Base-by-base conservation (phyloP, 2,797 vertebrate genomes). In the Erethizon dorsatum region DNA sequence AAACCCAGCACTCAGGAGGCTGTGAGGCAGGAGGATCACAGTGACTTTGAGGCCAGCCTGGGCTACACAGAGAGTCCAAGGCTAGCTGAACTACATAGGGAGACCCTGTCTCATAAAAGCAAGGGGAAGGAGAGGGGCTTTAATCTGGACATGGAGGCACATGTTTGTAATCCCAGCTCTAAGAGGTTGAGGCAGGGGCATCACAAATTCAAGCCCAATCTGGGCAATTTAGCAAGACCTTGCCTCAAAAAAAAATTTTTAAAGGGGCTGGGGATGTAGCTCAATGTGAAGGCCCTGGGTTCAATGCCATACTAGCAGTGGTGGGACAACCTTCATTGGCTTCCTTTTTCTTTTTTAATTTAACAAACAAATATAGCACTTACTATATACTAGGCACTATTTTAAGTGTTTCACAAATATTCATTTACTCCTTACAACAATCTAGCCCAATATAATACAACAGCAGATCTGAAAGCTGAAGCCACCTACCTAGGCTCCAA, bases 351-450 rank as follows among this genome's bases (percentile, higher is more conserved):
- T 88, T 77, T 24, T 92, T 79, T 65, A 65, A 90, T 20, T 93
- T 79, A 88, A 31, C n/a, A 77, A 77, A 89, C 80, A 96, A 82
- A 87, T 50, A 83, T n/a, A 88, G 37, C 65, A 91, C 54, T 96
- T 52, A 90, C 69, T 90, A 56, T 65, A 91, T 20, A 41, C 6
- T 77, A 83, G 47, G 63, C 37, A 85, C 14, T 75, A 11, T 92
- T 89, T 77, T 52, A 88, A 59, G 31, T 54, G 47, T 82, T 89
- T 93, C 33, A 93, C 50, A 93, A 85, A 50, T 77, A 78, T 56
- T 89, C 33, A 41, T 78, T 96, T 96, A 67, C 33, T 94, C 24
- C 37, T 97, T 47, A 92, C 33, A 95, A 93, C 45, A 61, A 73
- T 56, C 54, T 6, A 88, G 71, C 12, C 33, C 28, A 56, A 37